A percentile compares a stretch with the other conserved stretches of the same genome.
These are phyloP conservation scores for Altica lythri DNA, from an alignment of 2,888 invertebrate genomes.

Conservation along the genomic window DNA sequence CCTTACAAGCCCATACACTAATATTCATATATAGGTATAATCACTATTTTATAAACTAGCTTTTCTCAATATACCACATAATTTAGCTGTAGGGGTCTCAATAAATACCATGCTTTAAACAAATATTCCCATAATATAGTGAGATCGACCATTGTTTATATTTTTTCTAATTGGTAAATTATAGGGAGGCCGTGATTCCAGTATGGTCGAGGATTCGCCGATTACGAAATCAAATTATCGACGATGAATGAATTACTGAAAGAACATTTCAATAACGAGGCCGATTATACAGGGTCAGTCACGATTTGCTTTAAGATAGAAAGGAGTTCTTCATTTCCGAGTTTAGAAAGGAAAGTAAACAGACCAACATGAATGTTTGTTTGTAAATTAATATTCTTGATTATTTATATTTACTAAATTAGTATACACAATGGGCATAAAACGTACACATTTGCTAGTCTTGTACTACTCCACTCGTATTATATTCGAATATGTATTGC, in stretches of 20 bases:
- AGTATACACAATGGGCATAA: no score
- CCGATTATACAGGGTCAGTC: background rate
- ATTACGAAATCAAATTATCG: slow-evolving; percentile 21
- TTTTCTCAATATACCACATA: slow-evolving; percentile 31
- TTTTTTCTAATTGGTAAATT: slow-evolving; percentile 33
- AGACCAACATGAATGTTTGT: no score
- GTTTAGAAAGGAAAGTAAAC: no score
- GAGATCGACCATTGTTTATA: slow-evolving; percentile 34
- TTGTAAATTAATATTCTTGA: no score
- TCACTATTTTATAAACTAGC: slow-evolving; percentile 19
- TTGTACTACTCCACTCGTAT: no score
- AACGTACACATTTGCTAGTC: no score
- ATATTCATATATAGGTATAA: slow-evolving; percentile 16
- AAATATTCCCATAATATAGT: slow-evolving; percentile 37
- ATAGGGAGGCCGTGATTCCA: slow-evolving; percentile 21
- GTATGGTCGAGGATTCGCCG: slow-evolving; percentile 13
- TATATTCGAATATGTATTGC: no score
- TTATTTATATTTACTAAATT: no score
- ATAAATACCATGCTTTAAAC: slow-evolving; percentile 35
- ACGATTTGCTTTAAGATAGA: slow-evolving; percentile 14
- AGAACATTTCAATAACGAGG: slow-evolving; percentile 8
- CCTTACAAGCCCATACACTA: slow-evolving; percentile 11
- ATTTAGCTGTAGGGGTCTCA: slow-evolving; percentile 33
- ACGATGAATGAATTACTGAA: slow-evolving; percentile 16
- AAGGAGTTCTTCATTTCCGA: background rate